These are phyloP conservation scores for Champsocephalus esox DNA, from an alignment of 2,797 vertebrate genomes.

Conservation along the genomic window DNA sequence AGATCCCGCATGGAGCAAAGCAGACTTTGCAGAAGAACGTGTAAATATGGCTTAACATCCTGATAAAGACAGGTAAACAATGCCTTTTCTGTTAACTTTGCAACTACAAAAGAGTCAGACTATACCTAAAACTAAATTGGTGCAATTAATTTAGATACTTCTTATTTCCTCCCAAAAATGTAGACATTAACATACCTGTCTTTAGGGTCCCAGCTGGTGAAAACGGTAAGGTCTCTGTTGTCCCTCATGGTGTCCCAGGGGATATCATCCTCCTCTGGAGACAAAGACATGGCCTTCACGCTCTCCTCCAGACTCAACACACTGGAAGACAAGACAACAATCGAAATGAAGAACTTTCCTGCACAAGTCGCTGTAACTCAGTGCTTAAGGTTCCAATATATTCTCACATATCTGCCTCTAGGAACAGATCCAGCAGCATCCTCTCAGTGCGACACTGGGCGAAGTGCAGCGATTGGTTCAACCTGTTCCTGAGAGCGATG, in stretches of 20 bases:
- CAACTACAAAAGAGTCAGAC: neutral
- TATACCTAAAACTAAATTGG: neutral
- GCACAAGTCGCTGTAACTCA: fast-evolving
- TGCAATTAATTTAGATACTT: neutral
- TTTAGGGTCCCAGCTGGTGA: constrained; percentile 95
- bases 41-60: too few relatives aligned
- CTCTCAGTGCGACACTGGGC: constrained; percentile 97
- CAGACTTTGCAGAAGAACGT: too few relatives aligned
- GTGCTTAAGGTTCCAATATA: fast-evolving
- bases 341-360: neutral
- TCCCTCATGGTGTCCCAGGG: constrained; percentile 94
- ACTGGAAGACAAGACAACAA: constrained; percentile 34
- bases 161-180: neutral
- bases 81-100: too few relatives aligned
- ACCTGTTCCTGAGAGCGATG: constrained; percentile 95
- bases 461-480: constrained; percentile 98
- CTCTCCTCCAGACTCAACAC: constrained; percentile 93
- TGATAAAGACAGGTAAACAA: too few relatives aligned
- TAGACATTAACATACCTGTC: constrained; percentile 81
- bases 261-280: constrained; percentile 96
- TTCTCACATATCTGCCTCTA: constrained; percentile 96
- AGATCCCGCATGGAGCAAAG: too few relatives aligned
- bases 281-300: constrained; percentile 95
- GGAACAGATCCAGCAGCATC: constrained; percentile 95
- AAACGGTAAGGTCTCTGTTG: constrained; percentile 96